Conservation (phyloP, 2,113 vertebrate genomes). For the Tachysurus fulvidraco region DNA sequence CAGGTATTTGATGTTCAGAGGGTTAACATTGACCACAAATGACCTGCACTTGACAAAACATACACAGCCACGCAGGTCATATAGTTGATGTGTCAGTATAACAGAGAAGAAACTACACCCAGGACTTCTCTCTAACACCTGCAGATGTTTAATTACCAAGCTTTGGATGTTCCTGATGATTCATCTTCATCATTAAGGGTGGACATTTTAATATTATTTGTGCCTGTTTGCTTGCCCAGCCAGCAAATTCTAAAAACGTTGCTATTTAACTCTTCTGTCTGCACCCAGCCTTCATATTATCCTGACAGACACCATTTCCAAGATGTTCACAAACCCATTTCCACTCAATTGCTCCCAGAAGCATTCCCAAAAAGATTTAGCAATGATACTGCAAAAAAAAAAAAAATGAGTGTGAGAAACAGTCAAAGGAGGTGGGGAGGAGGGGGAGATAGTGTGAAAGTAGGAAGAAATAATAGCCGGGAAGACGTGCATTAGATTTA, state of each 20-base stretch:
- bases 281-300: conserved; percentile 70
- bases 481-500: neutral
- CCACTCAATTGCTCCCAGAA: conserved; percentile 76
- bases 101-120: neutral
- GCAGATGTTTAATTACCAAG: neutral
- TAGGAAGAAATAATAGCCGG: neutral
- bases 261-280: conserved; percentile 72
- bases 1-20: conserved; percentile 73
- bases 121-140: neutral
- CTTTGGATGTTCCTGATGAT: neutral
- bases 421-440: conserved; percentile 52
- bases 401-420: conserved; percentile 57
- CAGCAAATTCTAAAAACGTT: conserved; percentile 58
- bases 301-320: conserved; percentile 72
- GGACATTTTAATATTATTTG: neutral
- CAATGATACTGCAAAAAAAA: conserved; percentile 69
- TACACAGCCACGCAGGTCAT: conserved; percentile 57
- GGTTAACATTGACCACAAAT: conserved; percentile 70
- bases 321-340: conserved; percentile 76
- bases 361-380: conserved; percentile 77
- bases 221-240: conserved; percentile 54
- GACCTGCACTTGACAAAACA: conserved; percentile 68
- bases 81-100: conserved; percentile 45
- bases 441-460: conserved; percentile 7
- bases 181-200: conserved; percentile 2